Percentiles rank a stretch among this genome's conserved stretches.
Conservation (phyloP, 1,140 invertebrate genomes). For the Drosophila pruinosa region DNA sequence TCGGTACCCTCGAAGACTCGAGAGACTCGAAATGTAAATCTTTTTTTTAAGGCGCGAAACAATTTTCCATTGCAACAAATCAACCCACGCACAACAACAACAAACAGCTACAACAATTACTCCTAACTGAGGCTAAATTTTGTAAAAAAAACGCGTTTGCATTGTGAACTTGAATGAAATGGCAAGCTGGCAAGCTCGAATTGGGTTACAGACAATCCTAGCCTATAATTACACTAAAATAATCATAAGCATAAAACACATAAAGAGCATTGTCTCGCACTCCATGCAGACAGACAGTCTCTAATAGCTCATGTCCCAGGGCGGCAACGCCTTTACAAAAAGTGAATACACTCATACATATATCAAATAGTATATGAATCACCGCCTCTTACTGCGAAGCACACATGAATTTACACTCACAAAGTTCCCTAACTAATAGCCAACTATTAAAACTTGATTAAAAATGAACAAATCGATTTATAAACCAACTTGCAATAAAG, state of each 20-base stretch:
- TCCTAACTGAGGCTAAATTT: conserved; percentile 6
- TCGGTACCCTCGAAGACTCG: conserved; percentile 6
- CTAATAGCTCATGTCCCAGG: not conserved
- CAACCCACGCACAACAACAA: conserved; percentile 57
- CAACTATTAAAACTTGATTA: not conserved
- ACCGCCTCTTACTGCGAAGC: not conserved
- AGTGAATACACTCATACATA: no score
- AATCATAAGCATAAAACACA: conserved; percentile 2
- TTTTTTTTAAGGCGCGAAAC: conserved; percentile 65
- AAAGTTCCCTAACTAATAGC: not conserved
- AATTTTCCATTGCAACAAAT: conserved; percentile 55
- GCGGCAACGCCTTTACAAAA: not conserved
- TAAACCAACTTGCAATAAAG: no score
- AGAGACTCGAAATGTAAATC: conserved; percentile 24
- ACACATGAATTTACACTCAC: no score
- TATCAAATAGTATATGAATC: not conserved
- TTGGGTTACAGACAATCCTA: conserved; percentile 71
- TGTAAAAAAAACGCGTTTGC: conserved; percentile 43
- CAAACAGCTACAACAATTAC: conserved; percentile 11
- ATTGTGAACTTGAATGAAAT: conserved; percentile 76
- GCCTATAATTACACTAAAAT: conserved; percentile 47
- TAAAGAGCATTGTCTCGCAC: conserved; percentile 10
- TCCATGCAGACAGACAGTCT: conserved; percentile 10
- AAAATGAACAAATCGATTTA: not conserved
- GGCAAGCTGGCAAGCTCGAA: conserved; percentile 59